These are phyloP conservation scores for Menura novaehollandiae DNA, from an alignment of 2,113 vertebrate species.

Conservation along the genomic window DNA sequence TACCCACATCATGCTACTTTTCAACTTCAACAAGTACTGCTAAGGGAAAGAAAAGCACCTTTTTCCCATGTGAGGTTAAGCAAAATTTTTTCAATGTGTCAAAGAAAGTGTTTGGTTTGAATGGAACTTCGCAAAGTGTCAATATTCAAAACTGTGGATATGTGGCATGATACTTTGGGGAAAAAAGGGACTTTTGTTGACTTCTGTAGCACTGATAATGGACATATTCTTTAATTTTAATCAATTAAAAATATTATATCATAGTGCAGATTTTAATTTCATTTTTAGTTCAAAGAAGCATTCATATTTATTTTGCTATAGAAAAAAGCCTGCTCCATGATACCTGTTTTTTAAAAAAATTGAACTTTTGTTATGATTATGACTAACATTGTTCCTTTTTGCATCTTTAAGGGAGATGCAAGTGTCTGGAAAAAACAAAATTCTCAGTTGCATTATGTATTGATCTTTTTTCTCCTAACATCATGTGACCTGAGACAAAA, in stretches of 20 bases:
- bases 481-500: background rate
- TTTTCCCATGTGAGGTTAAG: background rate
- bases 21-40: background rate
- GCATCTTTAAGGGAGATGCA: background rate
- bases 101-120: background rate
- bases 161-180: background rate
- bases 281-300: background rate
- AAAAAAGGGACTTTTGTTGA: background rate
- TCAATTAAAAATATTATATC: background rate
- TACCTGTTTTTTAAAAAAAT: background rate
- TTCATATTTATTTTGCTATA: background rate
- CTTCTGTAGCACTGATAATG: background rate
- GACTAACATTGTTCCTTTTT: background rate
- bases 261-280: background rate
- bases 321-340: background rate
- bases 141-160: background rate
- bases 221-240: background rate
- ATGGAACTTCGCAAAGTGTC: background rate
- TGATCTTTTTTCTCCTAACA: background rate
- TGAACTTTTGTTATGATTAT: background rate
- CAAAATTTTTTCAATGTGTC: background rate
- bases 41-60: background rate
- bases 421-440: background rate
- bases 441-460: background rate
- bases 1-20: background rate